Evolutionary conservation across 2,888 invertebrate genomes (phyloP).

Genomic region (Actias luna): DNA sequence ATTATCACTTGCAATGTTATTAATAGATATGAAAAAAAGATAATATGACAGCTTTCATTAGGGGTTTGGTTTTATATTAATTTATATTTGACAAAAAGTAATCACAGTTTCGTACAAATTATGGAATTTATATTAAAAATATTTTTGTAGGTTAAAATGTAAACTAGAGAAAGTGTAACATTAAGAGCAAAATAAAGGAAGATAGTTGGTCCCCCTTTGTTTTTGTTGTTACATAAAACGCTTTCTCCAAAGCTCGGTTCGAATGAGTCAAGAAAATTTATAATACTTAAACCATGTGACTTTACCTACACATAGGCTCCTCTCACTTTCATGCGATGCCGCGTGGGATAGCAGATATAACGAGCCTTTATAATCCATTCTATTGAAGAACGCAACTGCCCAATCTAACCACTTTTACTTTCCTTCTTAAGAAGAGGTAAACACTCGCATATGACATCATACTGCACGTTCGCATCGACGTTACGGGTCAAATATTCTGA

Average conservation of each 20-base stretch:
- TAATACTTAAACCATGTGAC: slow-evolving; percentile 25
- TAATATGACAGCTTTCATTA: neutral
- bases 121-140: neutral
- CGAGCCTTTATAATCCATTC: slow-evolving; percentile 58
- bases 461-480: neutral
- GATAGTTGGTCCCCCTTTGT: neutral
- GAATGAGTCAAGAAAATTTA: slow-evolving; percentile 16
- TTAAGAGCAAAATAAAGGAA: slow-evolving; percentile 1
- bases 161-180: slow-evolving; percentile 9
- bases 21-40: neutral
- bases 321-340: slow-evolving; percentile 62
- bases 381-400: slow-evolving; percentile 54
- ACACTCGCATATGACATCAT: slow-evolving; percentile 47
- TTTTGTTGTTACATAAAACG: slow-evolving; percentile 13
- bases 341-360: slow-evolving; percentile 51
- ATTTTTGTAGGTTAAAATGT: slow-evolving; percentile 6
- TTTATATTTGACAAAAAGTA: neutral
- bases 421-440: slow-evolving; percentile 47
- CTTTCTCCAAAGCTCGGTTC: slow-evolving; percentile 25
- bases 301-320: slow-evolving; percentile 40
- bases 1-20: neutral
- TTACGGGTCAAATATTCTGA: neutral
- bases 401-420: slow-evolving; percentile 77
- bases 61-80: neutral
- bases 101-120: neutral